Evolutionary conservation across 2,797 vertebrate species (phyloP).

Genomic region (Apogon talboti): DNA sequence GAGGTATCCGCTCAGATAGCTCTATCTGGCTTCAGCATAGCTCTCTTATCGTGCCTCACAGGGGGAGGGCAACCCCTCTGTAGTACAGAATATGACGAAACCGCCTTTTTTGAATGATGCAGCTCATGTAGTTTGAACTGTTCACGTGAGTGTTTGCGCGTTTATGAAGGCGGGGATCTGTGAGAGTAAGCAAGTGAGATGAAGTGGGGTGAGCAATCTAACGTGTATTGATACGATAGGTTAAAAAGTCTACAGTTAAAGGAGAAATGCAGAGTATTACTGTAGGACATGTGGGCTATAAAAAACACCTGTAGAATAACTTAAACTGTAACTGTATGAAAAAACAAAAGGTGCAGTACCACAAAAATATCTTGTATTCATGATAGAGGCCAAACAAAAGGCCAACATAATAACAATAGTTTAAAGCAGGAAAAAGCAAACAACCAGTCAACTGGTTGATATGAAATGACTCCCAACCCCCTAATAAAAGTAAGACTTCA

Average conservation of each 20-base stretch:
- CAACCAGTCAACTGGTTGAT: too few species aligned
- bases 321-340: too few species aligned
- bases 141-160: neutral
- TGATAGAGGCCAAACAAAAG: too few species aligned
- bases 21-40: conserved; percentile 83
- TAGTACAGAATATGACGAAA: conserved; percentile 49
- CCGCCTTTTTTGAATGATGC: conserved; percentile 58
- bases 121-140: conserved; percentile 28
- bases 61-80: conserved; percentile 68
- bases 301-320: too few species aligned
- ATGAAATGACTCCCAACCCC: too few species aligned
- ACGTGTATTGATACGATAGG: neutral
- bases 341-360: too few species aligned
- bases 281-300: too few species aligned
- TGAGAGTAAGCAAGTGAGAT: neutral
- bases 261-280: neutral
- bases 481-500: too few species aligned
- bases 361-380: too few species aligned
- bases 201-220: conserved; percentile 20
- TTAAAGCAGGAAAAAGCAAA: too few species aligned
- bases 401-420: too few species aligned
- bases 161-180: conserved; percentile 5
- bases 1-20: conserved; percentile 81
- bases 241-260: neutral
- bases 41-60: conserved; percentile 77